These are phyloP conservation scores for Anguilla megastoma DNA, from an alignment of 2,797 vertebrate species.

Conservation along the genomic window DNA sequence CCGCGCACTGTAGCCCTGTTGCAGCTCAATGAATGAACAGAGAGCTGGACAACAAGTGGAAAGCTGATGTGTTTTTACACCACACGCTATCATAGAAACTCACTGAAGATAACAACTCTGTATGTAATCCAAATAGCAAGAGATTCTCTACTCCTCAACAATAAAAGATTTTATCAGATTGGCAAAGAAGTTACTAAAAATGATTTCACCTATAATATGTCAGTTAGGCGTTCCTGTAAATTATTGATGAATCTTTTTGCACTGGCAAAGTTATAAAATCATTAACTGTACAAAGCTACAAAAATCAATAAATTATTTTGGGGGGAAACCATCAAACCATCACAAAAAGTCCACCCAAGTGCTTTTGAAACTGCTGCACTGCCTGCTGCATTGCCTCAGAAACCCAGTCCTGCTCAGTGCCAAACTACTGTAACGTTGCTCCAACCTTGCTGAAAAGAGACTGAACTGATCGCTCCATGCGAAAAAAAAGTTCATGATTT, in stretches of 20 bases:
- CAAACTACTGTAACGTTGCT: neutral
- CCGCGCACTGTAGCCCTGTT: neutral
- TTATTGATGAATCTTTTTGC: conserved; percentile 28
- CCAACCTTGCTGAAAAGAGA: conserved; percentile 46
- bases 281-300: conserved; percentile 57
- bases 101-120: neutral
- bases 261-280: conserved; percentile 8
- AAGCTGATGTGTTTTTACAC: neutral
- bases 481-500: neutral
- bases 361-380: conserved; percentile 19
- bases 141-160: conserved; percentile 58
- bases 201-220: conserved; percentile 10
- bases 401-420: conserved; percentile 6
- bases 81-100: neutral
- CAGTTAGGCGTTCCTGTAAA: conserved; percentile 61
- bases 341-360: conserved; percentile 54
- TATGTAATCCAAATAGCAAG: neutral
- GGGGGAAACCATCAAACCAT: conserved; percentile 50
- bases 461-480: neutral
- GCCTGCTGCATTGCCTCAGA: neutral
- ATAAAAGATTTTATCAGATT: conserved; percentile 69
- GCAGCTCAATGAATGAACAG: neutral
- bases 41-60: neutral
- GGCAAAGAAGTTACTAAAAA: conserved; percentile 56
- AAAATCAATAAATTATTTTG: conserved; percentile 62